Evolutionary conservation across 1,140 invertebrate genomes (phyloP).

Genomic region (Drosophila varians): DNA sequence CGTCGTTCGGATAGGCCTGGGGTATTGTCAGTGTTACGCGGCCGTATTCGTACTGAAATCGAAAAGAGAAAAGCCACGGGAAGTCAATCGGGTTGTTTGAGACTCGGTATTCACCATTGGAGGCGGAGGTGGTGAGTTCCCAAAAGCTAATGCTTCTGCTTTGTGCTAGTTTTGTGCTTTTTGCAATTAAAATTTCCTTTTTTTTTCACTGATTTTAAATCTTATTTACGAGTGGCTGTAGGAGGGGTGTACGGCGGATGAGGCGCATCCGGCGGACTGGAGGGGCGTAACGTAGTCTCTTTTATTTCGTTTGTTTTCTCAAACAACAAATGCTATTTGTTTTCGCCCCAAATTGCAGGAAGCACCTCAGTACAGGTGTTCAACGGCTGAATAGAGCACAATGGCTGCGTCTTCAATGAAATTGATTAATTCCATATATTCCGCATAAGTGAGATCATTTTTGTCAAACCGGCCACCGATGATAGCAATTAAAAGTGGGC

Average conservation of each 20-base stretch:
- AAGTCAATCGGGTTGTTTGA: slow-evolving; percentile 20
- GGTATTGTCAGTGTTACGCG: slow-evolving; percentile 87
- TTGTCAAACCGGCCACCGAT: slow-evolving; percentile 49
- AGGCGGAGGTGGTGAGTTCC: slow-evolving; percentile 51
- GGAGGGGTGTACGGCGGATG: slow-evolving; percentile 52
- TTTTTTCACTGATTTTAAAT: slow-evolving; percentile 70
- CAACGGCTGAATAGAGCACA: slow-evolving; percentile 31
- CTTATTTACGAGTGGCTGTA: slow-evolving; percentile 66
- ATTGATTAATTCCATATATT: slow-evolving; percentile 17
- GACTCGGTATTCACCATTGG: slow-evolving; percentile 40
- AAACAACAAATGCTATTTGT: slow-evolving; percentile 55
- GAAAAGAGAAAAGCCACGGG: slow-evolving; percentile 61
- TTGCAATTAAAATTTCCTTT: slow-evolving; percentile 75
- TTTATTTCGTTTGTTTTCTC: slow-evolving; percentile 50
- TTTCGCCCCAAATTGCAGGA: slow-evolving; percentile 75
- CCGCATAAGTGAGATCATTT: slow-evolving; percentile 63
- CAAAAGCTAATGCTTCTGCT: slow-evolving; percentile 45
- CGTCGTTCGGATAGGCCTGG: slow-evolving; percentile 89
- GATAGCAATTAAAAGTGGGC: slow-evolving; percentile 62
- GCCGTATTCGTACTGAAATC: slow-evolving; percentile 85
- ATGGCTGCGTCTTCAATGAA: slow-evolving; percentile 18
- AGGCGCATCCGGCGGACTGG: slow-evolving; percentile 34
- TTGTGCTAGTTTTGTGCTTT: slow-evolving; percentile 38
- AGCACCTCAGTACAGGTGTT: slow-evolving; percentile 61
- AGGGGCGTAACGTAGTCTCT: slow-evolving; percentile 25